These are phyloP conservation scores for Netelia inedita DNA, from an alignment of 2,888 invertebrate species.

Conservation along the genomic window DNA sequence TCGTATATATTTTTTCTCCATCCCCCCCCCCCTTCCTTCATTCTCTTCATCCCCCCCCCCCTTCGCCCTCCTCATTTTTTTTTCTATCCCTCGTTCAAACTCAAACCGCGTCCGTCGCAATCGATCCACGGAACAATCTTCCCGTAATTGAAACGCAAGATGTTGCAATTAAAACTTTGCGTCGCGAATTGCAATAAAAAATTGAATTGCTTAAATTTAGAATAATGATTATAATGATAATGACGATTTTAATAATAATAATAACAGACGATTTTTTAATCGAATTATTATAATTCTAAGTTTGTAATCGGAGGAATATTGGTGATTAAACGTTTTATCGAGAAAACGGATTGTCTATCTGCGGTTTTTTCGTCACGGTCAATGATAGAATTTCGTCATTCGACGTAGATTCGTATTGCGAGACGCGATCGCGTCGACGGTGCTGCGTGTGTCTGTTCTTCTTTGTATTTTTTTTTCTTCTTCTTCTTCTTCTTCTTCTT, in stretches of 20 bases:
- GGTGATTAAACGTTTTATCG: conserved; percentile 16
- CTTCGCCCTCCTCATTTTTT: background rate
- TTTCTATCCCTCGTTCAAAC: background rate
- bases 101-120: conserved; percentile 10
- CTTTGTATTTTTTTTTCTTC: conserved; percentile 23
- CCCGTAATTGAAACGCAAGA: background rate
- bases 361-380: conserved; percentile 53
- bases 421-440: conserved; percentile 33
- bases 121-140: conserved; percentile 4
- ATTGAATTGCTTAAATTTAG: too few species aligned
- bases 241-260: background rate
- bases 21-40: background rate
- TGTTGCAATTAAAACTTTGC: background rate
- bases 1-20: conserved; percentile 2
- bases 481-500: conserved; percentile 20
- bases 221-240: too few species aligned
- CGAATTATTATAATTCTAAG: too few species aligned
- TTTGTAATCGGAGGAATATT: background rate
- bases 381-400: conserved; percentile 39
- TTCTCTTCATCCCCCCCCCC: background rate
- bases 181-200: background rate
- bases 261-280: background rate
- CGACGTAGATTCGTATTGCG: conserved; percentile 46
- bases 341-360: conserved; percentile 38
- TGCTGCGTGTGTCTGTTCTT: background rate